These are phyloP conservation scores for Acrocyrtus sp. DNA, from an alignment of 2,888 invertebrate species.

Conservation along the genomic window DNA sequence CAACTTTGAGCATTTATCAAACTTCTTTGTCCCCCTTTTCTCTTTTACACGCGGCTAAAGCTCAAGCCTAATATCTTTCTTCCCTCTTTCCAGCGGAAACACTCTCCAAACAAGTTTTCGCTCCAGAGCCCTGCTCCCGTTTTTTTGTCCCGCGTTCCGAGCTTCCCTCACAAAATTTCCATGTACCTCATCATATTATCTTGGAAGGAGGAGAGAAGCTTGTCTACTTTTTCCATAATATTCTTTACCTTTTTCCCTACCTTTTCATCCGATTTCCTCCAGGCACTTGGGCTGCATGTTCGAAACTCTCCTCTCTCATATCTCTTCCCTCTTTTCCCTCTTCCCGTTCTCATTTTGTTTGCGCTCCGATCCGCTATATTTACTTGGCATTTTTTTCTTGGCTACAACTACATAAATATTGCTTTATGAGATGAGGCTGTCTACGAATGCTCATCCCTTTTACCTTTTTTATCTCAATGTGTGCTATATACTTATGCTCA, in stretches of 20 bases:
- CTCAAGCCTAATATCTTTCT: too few species aligned
- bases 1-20: slow-evolving; percentile 64
- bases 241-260: slow-evolving; percentile 43
- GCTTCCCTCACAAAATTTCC: too few species aligned
- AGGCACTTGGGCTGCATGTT: slow-evolving; percentile 28
- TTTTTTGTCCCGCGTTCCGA: too few species aligned
- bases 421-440: slow-evolving; percentile 23
- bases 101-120: too few species aligned
- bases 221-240: slow-evolving; percentile 15
- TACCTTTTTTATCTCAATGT: too few species aligned
- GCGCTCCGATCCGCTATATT: slow-evolving; percentile 7
- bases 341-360: background rate
- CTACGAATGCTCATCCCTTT: slow-evolving; percentile 23
- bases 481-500: too few species aligned
- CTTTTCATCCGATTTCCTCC: slow-evolving; percentile 44
- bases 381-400: slow-evolving; percentile 5
- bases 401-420: slow-evolving; percentile 18
- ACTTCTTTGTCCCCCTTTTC: slow-evolving; percentile 29
- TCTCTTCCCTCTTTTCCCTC: background rate
- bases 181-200: slow-evolving; percentile 22
- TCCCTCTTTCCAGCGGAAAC: too few species aligned
- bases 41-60: too few species aligned
- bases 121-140: too few species aligned
- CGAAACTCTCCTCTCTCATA: background rate
- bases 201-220: background rate